Conservation (phyloP, 1,140 invertebrate genomes). For the Drosophila hydei region DNA sequence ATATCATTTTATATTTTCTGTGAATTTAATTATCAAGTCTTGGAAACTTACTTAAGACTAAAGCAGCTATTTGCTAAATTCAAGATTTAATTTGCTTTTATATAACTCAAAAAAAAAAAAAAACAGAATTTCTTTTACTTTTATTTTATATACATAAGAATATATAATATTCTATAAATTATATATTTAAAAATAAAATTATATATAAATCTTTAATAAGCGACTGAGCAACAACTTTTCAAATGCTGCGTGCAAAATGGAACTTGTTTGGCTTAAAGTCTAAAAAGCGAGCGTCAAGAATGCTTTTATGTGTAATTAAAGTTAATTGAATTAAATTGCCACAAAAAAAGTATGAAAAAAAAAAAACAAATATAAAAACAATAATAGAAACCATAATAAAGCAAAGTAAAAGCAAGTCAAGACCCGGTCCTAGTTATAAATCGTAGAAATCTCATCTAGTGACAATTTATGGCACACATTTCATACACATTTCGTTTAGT, state of each 20-base stretch:
- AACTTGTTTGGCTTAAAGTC: slow-evolving; percentile 67
- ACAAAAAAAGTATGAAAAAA: slow-evolving; percentile 6
- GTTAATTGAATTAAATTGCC: slow-evolving; percentile 71
- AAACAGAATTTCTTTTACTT: too few species aligned
- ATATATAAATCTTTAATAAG: too few species aligned
- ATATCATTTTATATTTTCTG: too few species aligned
- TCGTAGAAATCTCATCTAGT: slow-evolving; percentile 54
- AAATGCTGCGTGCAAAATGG: slow-evolving; percentile 55
- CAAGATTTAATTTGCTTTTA: too few species aligned
- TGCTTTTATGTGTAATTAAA: slow-evolving; percentile 73
- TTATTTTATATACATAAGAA: too few species aligned
- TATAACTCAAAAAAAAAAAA: too few species aligned
- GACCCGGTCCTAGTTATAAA: slow-evolving; percentile 37
- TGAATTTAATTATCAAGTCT: too few species aligned
- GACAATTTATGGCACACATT: slow-evolving; percentile 70
- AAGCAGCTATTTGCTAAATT: too few species aligned
- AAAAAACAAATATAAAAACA: neutral
- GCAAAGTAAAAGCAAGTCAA: slow-evolving; percentile 52
- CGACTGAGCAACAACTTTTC: slow-evolving; percentile 61
- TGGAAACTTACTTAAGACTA: too few species aligned
- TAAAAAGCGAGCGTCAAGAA: slow-evolving; percentile 39
- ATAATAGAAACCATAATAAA: neutral
- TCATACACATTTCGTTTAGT: neutral
- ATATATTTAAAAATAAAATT: too few species aligned
- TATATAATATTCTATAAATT: too few species aligned